phyloP scores from a whole-genome alignment of 2,888 invertebrate species.

The Watsonalla binaria region DNA sequence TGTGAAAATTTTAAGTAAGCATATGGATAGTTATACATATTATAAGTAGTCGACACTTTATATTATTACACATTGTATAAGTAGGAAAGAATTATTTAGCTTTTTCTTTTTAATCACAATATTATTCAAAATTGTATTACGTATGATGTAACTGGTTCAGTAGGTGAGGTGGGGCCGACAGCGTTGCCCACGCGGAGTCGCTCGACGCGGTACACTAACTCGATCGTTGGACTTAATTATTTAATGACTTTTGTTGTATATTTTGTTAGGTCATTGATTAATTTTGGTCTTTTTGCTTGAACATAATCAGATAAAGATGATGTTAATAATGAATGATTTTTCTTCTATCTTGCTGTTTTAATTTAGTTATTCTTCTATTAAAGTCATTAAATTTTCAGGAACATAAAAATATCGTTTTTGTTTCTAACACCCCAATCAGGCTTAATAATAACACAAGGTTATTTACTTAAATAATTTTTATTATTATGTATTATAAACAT shows the following conservation, averaged over 20 bases:
- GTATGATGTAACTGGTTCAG: slow-evolving; percentile 73
- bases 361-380: slow-evolving; percentile 79
- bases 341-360: slow-evolving; percentile 78
- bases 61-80: slow-evolving; percentile 78
- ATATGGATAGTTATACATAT: slow-evolving; percentile 73
- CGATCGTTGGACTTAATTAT: slow-evolving; percentile 74
- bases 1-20: slow-evolving; percentile 76
- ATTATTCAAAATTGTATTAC: slow-evolving; percentile 78
- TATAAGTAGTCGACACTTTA: slow-evolving; percentile 78
- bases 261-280: slow-evolving; percentile 80
- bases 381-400: slow-evolving; percentile 79
- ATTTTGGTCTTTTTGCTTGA: slow-evolving; percentile 73
- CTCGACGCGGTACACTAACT: slow-evolving; percentile 53
- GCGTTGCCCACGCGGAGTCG: slow-evolving; percentile 39
- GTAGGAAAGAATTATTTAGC: slow-evolving; percentile 78
- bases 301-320: slow-evolving; percentile 70
- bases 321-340: slow-evolving; percentile 73
- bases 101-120: slow-evolving; percentile 75
- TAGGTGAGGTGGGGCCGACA: slow-evolving; percentile 52
- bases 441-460: not conserved
- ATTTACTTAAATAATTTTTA: not conserved
- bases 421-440: slow-evolving; percentile 15
- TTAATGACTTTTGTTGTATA: slow-evolving; percentile 80
- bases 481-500: not conserved
- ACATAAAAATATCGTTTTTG: slow-evolving; percentile 49